Conservation (phyloP, 2,113 vertebrate genomes). For the Nanorana parkeri region DNA sequence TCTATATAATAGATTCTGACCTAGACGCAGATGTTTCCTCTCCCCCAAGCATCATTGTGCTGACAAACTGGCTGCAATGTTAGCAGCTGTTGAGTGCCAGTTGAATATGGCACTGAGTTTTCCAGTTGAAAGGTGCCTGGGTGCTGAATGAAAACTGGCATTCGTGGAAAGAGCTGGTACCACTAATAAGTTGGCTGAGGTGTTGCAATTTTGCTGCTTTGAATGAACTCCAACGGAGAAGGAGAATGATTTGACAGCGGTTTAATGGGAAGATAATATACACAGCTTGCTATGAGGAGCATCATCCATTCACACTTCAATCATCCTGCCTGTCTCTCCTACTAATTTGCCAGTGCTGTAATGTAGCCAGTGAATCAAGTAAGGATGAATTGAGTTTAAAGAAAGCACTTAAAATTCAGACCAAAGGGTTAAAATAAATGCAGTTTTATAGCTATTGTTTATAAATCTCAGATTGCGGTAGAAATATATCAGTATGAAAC, state of each 20-base stretch:
- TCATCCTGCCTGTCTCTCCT: neutral
- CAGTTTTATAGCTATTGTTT: too few relatives aligned
- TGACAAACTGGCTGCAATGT: slow-evolving; percentile 48
- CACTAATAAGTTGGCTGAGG: slow-evolving; percentile 27
- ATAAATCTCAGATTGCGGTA: too few relatives aligned
- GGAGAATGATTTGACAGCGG: slow-evolving; percentile 27
- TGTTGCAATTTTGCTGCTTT: slow-evolving; percentile 3
- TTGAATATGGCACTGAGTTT: slow-evolving; percentile 63
- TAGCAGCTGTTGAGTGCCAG: slow-evolving; percentile 61
- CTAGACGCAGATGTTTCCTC: slow-evolving; percentile 68
- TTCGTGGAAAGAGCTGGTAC: slow-evolving; percentile 31
- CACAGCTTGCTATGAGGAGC: neutral
- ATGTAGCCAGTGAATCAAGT: neutral
- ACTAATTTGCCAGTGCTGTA: neutral
- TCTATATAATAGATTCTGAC: slow-evolving; percentile 63
- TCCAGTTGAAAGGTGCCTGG: slow-evolving; percentile 65
- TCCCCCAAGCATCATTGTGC: slow-evolving; percentile 48
- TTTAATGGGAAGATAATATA: slow-evolving; percentile 41
- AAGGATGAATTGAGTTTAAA: neutral
- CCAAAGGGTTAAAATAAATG: too few relatives aligned
- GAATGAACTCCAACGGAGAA: slow-evolving; percentile 26
- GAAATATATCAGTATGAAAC: too few relatives aligned
- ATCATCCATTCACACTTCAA: slow-evolving; percentile 25
- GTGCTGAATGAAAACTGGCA: slow-evolving; percentile 50
- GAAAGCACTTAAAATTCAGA: too few relatives aligned